Base-by-base conservation (phyloP, 2,797 vertebrate species). In the Oreortyx pictus region DNA sequence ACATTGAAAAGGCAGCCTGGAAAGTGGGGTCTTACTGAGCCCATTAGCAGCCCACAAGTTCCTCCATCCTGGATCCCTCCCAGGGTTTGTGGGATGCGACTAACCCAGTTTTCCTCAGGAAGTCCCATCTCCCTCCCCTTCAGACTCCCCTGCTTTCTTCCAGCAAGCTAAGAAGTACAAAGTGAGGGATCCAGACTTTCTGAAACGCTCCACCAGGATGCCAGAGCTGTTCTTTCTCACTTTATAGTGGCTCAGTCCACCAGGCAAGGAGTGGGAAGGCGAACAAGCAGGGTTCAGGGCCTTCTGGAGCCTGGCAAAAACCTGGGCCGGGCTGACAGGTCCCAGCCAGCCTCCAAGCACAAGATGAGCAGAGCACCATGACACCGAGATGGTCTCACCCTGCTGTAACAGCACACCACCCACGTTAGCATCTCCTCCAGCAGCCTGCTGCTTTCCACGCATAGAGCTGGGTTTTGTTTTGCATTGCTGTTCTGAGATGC, bases 21-120 rank as follows among this genome's bases (percentile, higher is more conserved):
- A 93, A 95, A 95, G 91, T 62, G 76, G 93, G 60, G 87, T 92
- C 60, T 88, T 88, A 81, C 59, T 80, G 81, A 96, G 82, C 24
- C 89, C 87, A 93, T 88, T 91, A 95, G 80, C 91, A 94, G 91
- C 85, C 56, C 68, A 25, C 0, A 7, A 78, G 80, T 78, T 94
- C 89, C 89, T 83, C 76, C 2, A 2, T 91, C 62, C 62, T 73
- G 73, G 73, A 93, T 90, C 76, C 62, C 62, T 92, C 76, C 22
- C 59, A 87, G 73, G n/a, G 31, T 50, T 76, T 81, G 67, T 60
- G 62, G 86, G 41, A 95, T 1, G 0, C 4, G 0, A 87, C 72
- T 87, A 93, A 86, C 44, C 16, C 76, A 64, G 3, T 86, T 95
- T 93, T 88, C 39, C 60, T 73, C 39, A 54, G 89, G 33, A 93